Base-by-base conservation (phyloP, 2,113 vertebrate genomes). In the Trinectes maculatus region DNA sequence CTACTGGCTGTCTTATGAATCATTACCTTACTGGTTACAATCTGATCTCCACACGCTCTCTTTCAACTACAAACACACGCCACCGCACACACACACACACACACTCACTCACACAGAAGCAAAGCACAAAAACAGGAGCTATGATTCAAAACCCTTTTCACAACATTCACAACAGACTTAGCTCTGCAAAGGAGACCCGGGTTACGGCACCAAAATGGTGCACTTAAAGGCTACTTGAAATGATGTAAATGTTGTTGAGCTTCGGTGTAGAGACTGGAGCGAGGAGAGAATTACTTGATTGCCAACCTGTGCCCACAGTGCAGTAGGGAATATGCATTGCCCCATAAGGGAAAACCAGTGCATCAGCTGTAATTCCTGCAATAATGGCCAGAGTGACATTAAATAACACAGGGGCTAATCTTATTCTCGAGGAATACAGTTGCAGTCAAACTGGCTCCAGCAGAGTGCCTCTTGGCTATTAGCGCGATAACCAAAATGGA, bases 21-120 rank as follows among this genome's bases (percentile, higher is more conserved):
- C 86, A 89, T 89, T 85, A 88, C 70, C 77, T 85, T 82, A 79
- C 70, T 58, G 63, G 77, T 77, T 87, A 69, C 81, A 78, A 64
- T 83, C 71, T 58, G 68, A 80, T 82, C 62, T 62, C 26, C 60
- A 43, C 72, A 73, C 53, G 31, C 67, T 71, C 59, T 24, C 56
- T 37, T 47, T 73, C 69, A 70, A 8, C 69, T 64, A 58, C 39
- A 37, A 39, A 68, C 44, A 33, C n/a, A 75, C 57, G 49, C 69
- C 66, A 67, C 71, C 64, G 47, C n/a, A 33, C 42, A 53, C 21
- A 43, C n/a, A 42, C 28, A 19, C 21, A 39, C 19, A 42, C 25
- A 26, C 11, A 61, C 22, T 2, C 19, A 60, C 25, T 2, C n/a
- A 48, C 25, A 47, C 2, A 10, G 10, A 42, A 0, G 11, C 22